These are phyloP conservation scores for Lagopus muta DNA, from an alignment of 2,113 vertebrate genomes.

Conservation along the genomic window DNA sequence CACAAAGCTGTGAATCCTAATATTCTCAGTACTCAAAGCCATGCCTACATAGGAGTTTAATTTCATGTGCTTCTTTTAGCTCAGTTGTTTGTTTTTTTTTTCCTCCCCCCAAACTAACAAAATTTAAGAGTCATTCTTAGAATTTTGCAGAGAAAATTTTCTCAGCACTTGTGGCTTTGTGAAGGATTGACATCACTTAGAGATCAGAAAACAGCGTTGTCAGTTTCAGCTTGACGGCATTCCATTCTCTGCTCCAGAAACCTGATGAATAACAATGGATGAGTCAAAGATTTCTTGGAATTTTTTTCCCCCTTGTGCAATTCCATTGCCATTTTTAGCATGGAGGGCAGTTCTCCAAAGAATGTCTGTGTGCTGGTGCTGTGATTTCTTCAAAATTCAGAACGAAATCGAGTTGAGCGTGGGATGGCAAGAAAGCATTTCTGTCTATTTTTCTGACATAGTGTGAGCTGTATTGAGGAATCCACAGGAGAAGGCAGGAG, in stretches of 20 bases:
- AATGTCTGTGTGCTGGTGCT: neutral
- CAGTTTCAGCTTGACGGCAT: conserved; percentile 14
- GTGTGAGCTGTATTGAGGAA: neutral
- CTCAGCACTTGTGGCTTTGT: conserved; percentile 7
- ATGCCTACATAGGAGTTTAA: neutral
- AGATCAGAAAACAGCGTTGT: conserved; percentile 51
- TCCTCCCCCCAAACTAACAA: neutral
- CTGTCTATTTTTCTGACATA: neutral
- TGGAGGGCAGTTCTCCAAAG: neutral
- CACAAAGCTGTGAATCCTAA: conserved; percentile 12
- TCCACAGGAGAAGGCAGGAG: neutral
- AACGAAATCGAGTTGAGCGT: neutral
- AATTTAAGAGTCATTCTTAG: conserved; percentile 37
- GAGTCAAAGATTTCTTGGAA: conserved; percentile 69
- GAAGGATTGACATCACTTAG: conserved; percentile 54
- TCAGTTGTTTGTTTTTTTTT: neutral
- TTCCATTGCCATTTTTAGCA: conserved; percentile 47
- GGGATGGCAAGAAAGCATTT: neutral
- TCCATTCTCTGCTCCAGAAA: conserved; percentile 63
- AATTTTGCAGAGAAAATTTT: conserved; percentile 18
- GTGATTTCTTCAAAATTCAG: conserved; percentile 34
- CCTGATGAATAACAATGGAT: conserved; percentile 50
- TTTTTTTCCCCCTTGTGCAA: neutral
- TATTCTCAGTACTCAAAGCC: conserved; percentile 14
- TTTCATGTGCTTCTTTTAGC: conserved; percentile 28